Conservation (phyloP, 2,888 invertebrate species). For the Dyspetes luteomarginatus region DNA sequence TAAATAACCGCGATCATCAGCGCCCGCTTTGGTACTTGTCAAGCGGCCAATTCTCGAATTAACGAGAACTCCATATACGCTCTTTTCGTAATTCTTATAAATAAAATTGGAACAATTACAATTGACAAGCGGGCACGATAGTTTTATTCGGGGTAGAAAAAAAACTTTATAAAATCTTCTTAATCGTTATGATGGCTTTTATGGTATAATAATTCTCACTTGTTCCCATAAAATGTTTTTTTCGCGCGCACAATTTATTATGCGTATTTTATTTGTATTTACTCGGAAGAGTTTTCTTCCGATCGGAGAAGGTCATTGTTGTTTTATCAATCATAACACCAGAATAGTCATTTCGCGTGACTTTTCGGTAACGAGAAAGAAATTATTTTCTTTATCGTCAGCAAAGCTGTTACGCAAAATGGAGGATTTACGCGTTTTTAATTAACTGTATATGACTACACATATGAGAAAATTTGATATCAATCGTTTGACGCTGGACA, state of each 20-base stretch:
- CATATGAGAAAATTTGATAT: constrained; percentile 7
- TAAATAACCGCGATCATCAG: no score
- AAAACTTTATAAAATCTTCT: not conserved
- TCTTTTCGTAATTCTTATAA: not conserved
- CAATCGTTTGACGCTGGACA: not conserved
- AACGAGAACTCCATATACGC: no score
- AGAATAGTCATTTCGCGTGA: constrained; percentile 39
- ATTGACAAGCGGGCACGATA: not conserved
- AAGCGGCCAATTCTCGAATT: no score
- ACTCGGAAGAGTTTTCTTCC: constrained; percentile 1
- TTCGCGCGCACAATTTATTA: not conserved
- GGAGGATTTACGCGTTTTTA: constrained; percentile 2
- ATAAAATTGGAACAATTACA: not conserved
- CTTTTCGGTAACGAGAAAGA: not conserved
- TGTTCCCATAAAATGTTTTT: constrained; percentile 10
- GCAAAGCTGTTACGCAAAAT: not conserved
- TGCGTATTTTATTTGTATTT: not conserved
- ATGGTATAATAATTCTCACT: not conserved
- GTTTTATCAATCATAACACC: constrained; percentile 7
- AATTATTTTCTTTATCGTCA: not conserved
- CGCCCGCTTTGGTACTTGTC: no score
- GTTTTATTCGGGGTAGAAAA: constrained; percentile 8
- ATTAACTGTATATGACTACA: not conserved
- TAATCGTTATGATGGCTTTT: not conserved
- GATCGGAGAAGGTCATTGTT: constrained; percentile 2